Conservation (phyloP, 2,113 vertebrate genomes). For the Oryzias celebensis region DNA sequence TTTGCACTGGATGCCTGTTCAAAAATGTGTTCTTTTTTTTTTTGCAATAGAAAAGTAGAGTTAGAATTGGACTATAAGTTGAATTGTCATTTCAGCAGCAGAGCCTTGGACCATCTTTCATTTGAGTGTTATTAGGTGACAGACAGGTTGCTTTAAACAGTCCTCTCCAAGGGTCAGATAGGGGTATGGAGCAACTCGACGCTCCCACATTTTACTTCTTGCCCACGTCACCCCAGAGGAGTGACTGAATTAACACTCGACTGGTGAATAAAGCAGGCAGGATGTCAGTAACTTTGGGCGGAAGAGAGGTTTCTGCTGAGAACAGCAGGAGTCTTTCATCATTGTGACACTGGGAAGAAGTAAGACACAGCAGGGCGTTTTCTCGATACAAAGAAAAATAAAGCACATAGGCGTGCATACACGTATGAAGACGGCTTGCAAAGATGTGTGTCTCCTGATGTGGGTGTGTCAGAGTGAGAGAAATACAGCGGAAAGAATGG, state of each 20-base stretch:
- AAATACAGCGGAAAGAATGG: constrained; percentile 21
- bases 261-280: constrained; percentile 63
- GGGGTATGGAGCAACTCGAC: constrained; percentile 11
- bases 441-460: not conserved
- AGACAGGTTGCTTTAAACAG: no score
- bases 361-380: constrained; percentile 53
- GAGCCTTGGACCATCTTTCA: no score
- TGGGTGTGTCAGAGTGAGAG: constrained; percentile 2
- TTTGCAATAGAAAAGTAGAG: no score
- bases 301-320: constrained; percentile 60
- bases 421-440: constrained; percentile 25
- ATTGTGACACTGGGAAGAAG: constrained; percentile 55
- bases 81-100: no score
- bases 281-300: constrained; percentile 44
- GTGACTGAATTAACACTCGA: constrained; percentile 37
- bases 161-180: constrained; percentile 1
- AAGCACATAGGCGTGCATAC: constrained; percentile 42
- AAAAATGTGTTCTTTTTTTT: no score
- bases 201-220: constrained; percentile 29
- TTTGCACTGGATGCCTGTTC: no score
- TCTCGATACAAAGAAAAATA: constrained; percentile 62
- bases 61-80: no score
- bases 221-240: constrained; percentile 23
- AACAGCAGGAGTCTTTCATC: constrained; percentile 75
- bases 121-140: no score